A percentile compares a stretch with the other conserved stretches of the same genome.
phyloP scores from a whole-genome alignment of 2,888 invertebrate species.

The Eueremaeus valkanovi region DNA sequence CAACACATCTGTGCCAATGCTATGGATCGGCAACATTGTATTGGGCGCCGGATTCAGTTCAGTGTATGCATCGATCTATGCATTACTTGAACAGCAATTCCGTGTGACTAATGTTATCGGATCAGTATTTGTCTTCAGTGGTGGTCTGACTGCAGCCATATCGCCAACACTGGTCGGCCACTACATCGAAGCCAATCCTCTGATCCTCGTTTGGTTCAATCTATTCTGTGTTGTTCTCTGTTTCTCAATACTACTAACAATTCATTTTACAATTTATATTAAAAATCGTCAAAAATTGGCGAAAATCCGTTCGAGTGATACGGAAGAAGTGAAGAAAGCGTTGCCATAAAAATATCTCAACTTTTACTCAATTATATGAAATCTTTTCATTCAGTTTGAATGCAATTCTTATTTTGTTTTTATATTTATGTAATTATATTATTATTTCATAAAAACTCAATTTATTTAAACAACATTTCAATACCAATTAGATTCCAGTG shows the following conservation, averaged over 20 bases:
- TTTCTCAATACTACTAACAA: conserved; percentile 32
- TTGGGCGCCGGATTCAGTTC: conserved; percentile 39
- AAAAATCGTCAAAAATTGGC: neutral
- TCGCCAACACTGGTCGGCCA: conserved; percentile 39
- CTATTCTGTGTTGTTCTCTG: conserved; percentile 36
- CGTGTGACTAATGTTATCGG: conserved; percentile 38
- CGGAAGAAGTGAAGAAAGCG: neutral
- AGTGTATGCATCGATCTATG: conserved; percentile 41
- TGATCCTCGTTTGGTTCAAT: conserved; percentile 38
- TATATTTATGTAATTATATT: no score
- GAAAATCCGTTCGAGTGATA: neutral
- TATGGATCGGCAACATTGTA: conserved; percentile 39
- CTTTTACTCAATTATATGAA: no score
- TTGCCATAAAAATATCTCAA: neutral
- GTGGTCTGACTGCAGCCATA: conserved; percentile 40
- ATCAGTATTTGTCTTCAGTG: conserved; percentile 39
- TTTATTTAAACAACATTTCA: no score
- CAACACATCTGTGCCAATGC: conserved; percentile 29
- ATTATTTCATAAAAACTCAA: no score
- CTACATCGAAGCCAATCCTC: conserved; percentile 37
- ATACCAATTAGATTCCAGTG: no score
- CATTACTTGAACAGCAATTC: conserved; percentile 38
- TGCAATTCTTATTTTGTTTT: no score
- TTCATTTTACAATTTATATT: conserved; percentile 31
- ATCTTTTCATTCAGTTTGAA: no score